Evolutionary conservation across 2,113 vertebrate genomes (phyloP).

Genomic region (Onychostoma macrolepis): DNA sequence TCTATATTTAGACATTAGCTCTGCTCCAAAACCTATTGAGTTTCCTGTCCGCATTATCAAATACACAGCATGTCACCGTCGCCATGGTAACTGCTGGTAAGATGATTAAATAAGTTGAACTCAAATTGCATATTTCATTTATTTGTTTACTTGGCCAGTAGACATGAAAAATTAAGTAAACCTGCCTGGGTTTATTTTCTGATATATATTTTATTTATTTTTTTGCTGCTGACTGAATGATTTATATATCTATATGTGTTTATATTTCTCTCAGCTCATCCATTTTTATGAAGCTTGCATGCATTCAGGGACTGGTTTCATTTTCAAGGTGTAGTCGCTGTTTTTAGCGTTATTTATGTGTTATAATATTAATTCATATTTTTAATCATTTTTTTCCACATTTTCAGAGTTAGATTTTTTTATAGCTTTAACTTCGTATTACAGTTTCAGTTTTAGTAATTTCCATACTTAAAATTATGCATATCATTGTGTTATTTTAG

Average conservation of each 20-base stretch:
- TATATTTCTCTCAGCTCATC: neutral
- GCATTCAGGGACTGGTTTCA: neutral
- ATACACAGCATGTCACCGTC: neutral
- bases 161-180: neutral
- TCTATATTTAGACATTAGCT: neutral
- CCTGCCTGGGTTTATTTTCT: neutral
- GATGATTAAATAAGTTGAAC: neutral
- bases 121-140: neutral
- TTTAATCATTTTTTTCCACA: neutral
- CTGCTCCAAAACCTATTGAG: neutral
- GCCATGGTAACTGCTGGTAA: neutral
- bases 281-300: neutral
- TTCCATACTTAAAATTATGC: too few species aligned
- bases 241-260: neutral
- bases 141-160: neutral
- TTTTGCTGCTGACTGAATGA: neutral
- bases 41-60: neutral
- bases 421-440: too few species aligned
- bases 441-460: too few species aligned
- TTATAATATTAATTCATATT: neutral
- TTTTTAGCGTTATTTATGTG: neutral
- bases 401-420: too few species aligned
- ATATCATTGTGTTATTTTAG: too few species aligned
- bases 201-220: too few species aligned
- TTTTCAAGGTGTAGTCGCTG: too few species aligned